Conservation (phyloP, 2,113 vertebrate species). For the Dipodomys spectabilis region DNA sequence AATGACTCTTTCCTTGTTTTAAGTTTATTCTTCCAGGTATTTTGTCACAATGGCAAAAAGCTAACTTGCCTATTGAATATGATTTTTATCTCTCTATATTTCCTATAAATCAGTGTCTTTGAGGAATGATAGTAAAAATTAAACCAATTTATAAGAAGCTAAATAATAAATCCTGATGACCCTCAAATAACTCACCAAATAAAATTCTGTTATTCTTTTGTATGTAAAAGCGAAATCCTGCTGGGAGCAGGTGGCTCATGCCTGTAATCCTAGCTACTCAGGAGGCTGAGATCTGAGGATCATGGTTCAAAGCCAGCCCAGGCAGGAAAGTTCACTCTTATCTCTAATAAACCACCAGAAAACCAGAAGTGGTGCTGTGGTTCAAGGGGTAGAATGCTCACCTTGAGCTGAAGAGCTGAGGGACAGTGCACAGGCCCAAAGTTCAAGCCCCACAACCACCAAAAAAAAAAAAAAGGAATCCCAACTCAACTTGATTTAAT, state of each 20-base stretch:
- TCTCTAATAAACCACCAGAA: no score
- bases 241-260: no score
- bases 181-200: not conserved
- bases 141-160: not conserved
- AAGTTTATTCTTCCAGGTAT: not conserved
- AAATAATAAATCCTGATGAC: constrained; percentile 19
- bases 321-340: no score
- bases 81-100: not conserved
- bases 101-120: not conserved
- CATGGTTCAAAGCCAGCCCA: no score
- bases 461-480: not conserved
- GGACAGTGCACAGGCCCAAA: no score
- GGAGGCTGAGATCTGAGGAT: no score
- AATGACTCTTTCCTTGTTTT: not conserved
- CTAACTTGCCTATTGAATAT: not conserved
- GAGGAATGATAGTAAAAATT: not conserved
- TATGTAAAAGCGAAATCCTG: not conserved
- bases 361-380: no score
- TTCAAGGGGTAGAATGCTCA: no score
- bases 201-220: not conserved
- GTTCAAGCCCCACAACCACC: no score
- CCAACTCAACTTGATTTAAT: not conserved
- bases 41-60: not conserved
- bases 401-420: no score
- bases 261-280: no score